Base-by-base conservation (phyloP, 2,113 vertebrate genomes). In the Tenebrosternarchus preto region DNA sequence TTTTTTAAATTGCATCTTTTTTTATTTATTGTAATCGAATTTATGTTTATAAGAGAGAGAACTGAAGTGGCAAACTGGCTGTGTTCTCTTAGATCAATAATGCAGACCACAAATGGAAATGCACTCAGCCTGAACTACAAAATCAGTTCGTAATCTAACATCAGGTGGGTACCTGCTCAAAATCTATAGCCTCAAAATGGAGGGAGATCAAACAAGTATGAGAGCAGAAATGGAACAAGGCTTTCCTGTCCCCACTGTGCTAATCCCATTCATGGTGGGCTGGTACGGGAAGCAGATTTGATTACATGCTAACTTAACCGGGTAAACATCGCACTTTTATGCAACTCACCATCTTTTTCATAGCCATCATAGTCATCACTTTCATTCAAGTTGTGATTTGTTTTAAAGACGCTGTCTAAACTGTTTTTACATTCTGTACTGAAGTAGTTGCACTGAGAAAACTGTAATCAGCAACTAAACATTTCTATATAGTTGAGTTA, bases 121-220 rank as follows among this genome's bases (percentile, higher is more conserved):
- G 84, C 88, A 84, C 73, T 88, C 86, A 83, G 82, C 80, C 86
- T 87, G 85, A 92, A 88, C 91, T 87, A 82, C 71, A 86, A 81
- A 89, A 87, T 78, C 84, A 86, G 67, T 89, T 86, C 87, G 85
- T 84, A 88, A 88, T 89, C 77, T 88, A 86, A 87, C 79, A 83
- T 85, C 85, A 85, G 83, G 31, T 85, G 85, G 85, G 72, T 75
- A 88, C 79, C 80, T 84, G 78, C 76, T 77, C 84, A 75, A 82
- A 76, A 84, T 66, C 56, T 53, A 69, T 39, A 22, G 63, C 63
- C 80, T 83, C 60, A 81, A 78, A 83, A 84, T 75, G 57, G 76
- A 81, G 57, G 70, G 43, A 75, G 55, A 46, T 76, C 75, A 81
- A 79, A 83, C 77, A 87, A 82, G 81, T 82, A 85, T 72, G 50